phyloP scores from a whole-genome alignment of 2,113 vertebrate genomes.

The Epinephelus lanceolatus region DNA sequence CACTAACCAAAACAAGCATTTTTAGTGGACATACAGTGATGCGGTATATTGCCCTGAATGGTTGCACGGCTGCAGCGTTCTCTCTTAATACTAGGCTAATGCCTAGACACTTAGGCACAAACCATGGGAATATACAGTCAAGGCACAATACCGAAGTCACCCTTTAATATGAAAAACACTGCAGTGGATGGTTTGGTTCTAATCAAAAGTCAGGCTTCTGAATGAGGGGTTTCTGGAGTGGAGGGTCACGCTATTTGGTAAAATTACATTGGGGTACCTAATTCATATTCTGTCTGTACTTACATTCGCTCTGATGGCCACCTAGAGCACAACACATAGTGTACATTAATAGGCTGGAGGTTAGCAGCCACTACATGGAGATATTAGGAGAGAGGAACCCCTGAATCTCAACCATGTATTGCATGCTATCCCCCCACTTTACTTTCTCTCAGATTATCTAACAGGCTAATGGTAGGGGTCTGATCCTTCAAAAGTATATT shows the following conservation, averaged over 20 bases:
- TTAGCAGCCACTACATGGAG: not conserved
- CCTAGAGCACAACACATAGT: slow-evolving; percentile 23
- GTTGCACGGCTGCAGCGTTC: no score
- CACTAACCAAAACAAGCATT: no score
- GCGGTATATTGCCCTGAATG: no score
- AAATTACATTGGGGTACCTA: not conserved
- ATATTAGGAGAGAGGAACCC: not conserved
- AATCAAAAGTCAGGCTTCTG: not conserved
- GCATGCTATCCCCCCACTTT: not conserved
- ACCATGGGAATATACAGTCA: no score
- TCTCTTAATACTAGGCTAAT: no score
- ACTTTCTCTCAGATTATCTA: not conserved
- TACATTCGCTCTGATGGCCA: slow-evolving; percentile 32
- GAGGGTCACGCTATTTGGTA: not conserved
- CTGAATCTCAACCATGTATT: slow-evolving; percentile 11
- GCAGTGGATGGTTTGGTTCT: not conserved
- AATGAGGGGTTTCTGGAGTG: not conserved
- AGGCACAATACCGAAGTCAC: no score
- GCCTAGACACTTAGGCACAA: no score
- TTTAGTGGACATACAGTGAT: no score
- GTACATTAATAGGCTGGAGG: not conserved
- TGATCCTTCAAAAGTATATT: not conserved
- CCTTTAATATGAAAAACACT: not conserved
- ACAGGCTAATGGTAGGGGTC: not conserved
- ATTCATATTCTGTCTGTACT: slow-evolving; percentile 3